A percentile compares a stretch with the other conserved stretches of the same genome.
Evolutionary conservation across 2,113 vertebrate species (phyloP).

Genomic region (Acinonyx jubatus): DNA sequence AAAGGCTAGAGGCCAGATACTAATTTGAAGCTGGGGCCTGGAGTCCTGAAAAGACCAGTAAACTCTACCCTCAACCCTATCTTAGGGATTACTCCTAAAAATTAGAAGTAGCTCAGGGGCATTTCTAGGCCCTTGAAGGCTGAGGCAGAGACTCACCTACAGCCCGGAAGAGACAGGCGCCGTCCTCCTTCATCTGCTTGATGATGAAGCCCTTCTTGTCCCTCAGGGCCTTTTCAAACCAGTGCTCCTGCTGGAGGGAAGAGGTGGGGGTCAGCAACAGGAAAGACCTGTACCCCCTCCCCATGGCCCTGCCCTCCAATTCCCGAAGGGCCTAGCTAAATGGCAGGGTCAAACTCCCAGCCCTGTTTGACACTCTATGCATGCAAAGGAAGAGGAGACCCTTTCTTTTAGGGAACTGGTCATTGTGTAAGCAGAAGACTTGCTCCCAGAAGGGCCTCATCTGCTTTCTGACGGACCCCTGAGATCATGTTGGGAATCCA

Average conservation of each 20-base stretch:
- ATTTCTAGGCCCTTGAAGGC: constrained; percentile 26
- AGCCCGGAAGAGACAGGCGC: constrained; percentile 95
- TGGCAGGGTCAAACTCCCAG: neutral
- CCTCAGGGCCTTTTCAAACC: constrained; percentile 94
- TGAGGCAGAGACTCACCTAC: constrained; percentile 89
- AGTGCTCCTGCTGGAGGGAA: constrained; percentile 92
- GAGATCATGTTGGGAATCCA: neutral
- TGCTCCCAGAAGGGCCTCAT: constrained; percentile 2
- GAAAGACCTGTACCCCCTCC: neutral
- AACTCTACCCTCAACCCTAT: neutral
- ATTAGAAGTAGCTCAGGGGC: constrained; percentile 10
- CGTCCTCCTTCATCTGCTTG: constrained; percentile 97
- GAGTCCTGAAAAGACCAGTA: constrained; percentile 31
- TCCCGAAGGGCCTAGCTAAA: neutral
- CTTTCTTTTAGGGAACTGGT: constrained; percentile 16
- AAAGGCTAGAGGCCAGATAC: neutral
- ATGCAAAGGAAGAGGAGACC: neutral
- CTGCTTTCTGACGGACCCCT: neutral
- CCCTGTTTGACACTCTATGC: neutral
- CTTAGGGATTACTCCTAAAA: constrained; percentile 25
- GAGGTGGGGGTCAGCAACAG: constrained; percentile 54
- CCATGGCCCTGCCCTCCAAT: neutral
- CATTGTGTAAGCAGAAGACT: constrained; percentile 12
- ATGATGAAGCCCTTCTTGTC: constrained; percentile 98
- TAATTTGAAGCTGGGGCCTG: neutral